These are phyloP conservation scores for Drosophila conformis DNA, from an alignment of 2,888 invertebrate genomes.

Conservation along the genomic window DNA sequence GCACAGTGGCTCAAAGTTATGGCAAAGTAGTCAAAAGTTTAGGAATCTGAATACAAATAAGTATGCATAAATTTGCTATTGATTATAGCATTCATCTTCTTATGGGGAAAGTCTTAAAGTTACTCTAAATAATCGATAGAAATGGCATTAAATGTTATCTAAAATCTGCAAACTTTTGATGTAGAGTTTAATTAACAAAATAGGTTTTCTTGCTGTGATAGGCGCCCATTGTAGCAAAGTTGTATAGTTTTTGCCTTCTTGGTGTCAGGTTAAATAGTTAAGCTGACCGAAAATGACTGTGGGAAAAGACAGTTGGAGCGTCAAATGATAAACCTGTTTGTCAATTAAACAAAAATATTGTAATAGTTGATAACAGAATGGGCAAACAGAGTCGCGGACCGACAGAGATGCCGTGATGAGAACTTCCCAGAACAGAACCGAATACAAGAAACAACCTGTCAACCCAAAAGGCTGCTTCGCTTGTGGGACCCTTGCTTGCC, in stretches of 20 bases:
- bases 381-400: slow-evolving; percentile 57
- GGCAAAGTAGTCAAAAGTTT: not conserved
- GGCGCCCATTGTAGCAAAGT: slow-evolving; percentile 17
- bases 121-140: not conserved
- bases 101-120: not conserved
- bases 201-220: not conserved
- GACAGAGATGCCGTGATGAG: slow-evolving; percentile 50
- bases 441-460: slow-evolving; percentile 64
- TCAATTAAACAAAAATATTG: slow-evolving; percentile 79
- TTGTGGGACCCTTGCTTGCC: slow-evolving; percentile 24
- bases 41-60: not conserved
- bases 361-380: slow-evolving; percentile 78
- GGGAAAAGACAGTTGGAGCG: slow-evolving; percentile 77
- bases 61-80: not conserved
- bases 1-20: slow-evolving; percentile 16
- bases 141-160: not conserved
- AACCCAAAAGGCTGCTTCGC: slow-evolving; percentile 57
- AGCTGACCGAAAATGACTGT: slow-evolving; percentile 68
- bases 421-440: slow-evolving; percentile 68
- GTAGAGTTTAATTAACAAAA: not conserved
- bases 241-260: slow-evolving; percentile 10
- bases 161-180: not conserved
- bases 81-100: too few species aligned
- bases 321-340: slow-evolving; percentile 80
- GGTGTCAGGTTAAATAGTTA: slow-evolving; percentile 45